phyloP scores from a whole-genome alignment of 2,888 invertebrate genomes.

The Cryptosula pallasiana region DNA sequence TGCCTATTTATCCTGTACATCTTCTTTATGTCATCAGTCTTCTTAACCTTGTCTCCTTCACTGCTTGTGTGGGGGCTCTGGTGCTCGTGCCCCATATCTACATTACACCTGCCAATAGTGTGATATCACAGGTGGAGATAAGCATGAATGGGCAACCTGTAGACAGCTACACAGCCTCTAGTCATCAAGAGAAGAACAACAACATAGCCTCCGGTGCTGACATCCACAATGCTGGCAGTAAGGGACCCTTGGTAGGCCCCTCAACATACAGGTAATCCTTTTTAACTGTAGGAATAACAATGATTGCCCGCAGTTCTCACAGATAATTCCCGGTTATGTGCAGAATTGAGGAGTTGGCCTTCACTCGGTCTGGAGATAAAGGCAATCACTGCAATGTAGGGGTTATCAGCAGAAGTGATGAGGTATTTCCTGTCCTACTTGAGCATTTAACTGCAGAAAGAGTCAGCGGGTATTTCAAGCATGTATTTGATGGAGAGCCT shows the following conservation, averaged over 20 bases:
- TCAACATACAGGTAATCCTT: slow-evolving; percentile 5
- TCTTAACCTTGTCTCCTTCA: no score
- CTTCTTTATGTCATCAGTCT: no score
- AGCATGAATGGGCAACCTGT: slow-evolving; percentile 39
- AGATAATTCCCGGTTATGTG: no score
- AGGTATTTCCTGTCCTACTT: slow-evolving; percentile 50
- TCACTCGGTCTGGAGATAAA: slow-evolving; percentile 57
- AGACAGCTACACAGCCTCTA: slow-evolving; percentile 34
- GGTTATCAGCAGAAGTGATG: slow-evolving; percentile 55
- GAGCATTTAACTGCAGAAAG: slow-evolving; percentile 51
- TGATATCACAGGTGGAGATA: slow-evolving; percentile 37
- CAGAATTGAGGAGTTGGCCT: slow-evolving; percentile 54
- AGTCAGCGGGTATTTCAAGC: slow-evolving; percentile 53
- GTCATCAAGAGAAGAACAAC: background rate
- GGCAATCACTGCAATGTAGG: slow-evolving; percentile 56
- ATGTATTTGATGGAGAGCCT: slow-evolving; percentile 45
- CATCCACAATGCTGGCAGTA: background rate
- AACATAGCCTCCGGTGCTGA: background rate
- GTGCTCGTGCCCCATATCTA: slow-evolving; percentile 55
- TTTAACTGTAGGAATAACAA: no score
- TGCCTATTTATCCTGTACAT: no score
- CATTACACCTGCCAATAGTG: slow-evolving; percentile 43
- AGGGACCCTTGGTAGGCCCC: background rate
- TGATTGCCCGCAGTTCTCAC: no score
- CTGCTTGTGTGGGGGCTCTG: no score